Base-by-base conservation (phyloP, 2,888 invertebrate species). In the Chesias legatella region DNA sequence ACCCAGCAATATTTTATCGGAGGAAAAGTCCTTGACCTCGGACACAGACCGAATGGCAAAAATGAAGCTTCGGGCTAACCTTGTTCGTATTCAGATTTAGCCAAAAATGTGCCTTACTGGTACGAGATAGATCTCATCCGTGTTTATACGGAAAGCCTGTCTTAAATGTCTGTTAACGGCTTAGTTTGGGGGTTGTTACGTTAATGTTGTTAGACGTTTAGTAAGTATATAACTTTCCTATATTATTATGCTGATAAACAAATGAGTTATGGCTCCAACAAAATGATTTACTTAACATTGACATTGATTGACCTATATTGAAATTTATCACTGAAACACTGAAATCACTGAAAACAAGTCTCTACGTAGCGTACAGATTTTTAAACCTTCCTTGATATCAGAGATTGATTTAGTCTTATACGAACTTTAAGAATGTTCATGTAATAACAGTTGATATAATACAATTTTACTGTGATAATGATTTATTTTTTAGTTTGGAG, bases 11-110 rank as follows among this genome's bases (percentile, higher is more conserved):
- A 40, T 45, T 45, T 45, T 40, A 45, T 45, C 35, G 40, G 26
- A 40, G 40, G 29, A 26, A 45, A 40, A 45, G 40, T 45, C 45
- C 45, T 45, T 45, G 45, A 45, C 45, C 45, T 26, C 35, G 36
- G 34, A 34, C 26, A 23, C 21, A 36, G 33, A 37, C 20, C 45
- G 28, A 45, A 41, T 36, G 26, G 45, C 33, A 36, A 36, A 45
- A 40, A 37, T 33, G 33, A 37, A 45, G 28, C 44, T 27, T 36
- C 22, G 34, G 22, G 23, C 26, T 11, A 40, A 25, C 13, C 29
- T 21, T 33, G 31, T 27, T 23, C 11, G 17, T 9, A 21, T 10
- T 28, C 10, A 30, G 24, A 33, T 32, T 23, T 24, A 29, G 1
- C 5, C 31, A n/a, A 36, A 36, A 40, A 39, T 36, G 30, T 22